Evolutionary conservation across 2,113 vertebrate genomes (phyloP).

Genomic region (Hemiscyllium ocellatum): DNA sequence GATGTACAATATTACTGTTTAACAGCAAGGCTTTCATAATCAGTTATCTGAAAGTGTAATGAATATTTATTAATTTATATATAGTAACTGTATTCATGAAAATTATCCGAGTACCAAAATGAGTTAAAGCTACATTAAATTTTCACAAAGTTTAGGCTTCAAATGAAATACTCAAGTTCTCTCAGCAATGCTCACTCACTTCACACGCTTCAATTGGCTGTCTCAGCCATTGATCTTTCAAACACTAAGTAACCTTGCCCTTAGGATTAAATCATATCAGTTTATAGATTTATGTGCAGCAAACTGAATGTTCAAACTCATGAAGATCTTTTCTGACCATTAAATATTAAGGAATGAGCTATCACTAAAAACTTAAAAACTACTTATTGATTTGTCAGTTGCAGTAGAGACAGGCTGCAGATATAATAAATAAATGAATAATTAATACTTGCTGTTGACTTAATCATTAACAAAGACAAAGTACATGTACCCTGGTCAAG

Average conservation of each 20-base stretch:
- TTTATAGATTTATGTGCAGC: conserved; percentile 8
- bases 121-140: conserved; percentile 15
- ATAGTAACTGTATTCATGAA: background rate
- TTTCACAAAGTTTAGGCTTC: conserved; percentile 27
- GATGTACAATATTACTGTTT: background rate
- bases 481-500: background rate
- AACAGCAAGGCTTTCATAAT: background rate
- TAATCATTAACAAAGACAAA: background rate
- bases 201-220: conserved; percentile 23
- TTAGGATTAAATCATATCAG: conserved; percentile 3
- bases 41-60: background rate
- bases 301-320: conserved; percentile 24
- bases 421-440: background rate
- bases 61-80: conserved; percentile 27
- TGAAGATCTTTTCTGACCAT: conserved; percentile 34
- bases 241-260: conserved; percentile 25
- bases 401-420: background rate
- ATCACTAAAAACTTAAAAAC: background rate
- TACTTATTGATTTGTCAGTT: too few species aligned
- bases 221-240: conserved; percentile 22
- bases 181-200: conserved; percentile 31
- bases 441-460: background rate
- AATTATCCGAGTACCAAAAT: background rate
- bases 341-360: background rate
- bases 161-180: conserved; percentile 17